Base-by-base conservation (phyloP, 2,888 invertebrate species). In the Empis livida region DNA sequence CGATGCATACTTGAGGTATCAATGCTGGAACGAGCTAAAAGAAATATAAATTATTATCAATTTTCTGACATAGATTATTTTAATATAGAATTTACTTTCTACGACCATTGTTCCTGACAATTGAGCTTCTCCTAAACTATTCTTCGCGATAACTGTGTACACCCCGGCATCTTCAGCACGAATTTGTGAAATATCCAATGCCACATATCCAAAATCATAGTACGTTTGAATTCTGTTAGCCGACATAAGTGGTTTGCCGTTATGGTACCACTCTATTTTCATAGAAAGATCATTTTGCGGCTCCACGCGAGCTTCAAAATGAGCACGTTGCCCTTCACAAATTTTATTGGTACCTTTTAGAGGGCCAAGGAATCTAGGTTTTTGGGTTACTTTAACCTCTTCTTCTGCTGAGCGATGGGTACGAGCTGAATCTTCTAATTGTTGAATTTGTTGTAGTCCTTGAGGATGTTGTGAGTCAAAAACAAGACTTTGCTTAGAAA, bases 141-240 rank as follows among this genome's bases (percentile, higher is more conserved):
- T 96, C 61, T 88, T 82, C 14, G 94, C 94, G 23, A 92, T 83
- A 43, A 93, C 91, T 0, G 91, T 91, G 69, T 96, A 99, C 35
- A 84, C 81, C 45, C 96, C 96, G 52, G 87, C 80, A 71, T 97
- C 95, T 63, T 94, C 92, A 38, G 88, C 81, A 52, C 93, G 82
- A 15, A 94, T 92, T 67, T 86, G 90, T 49, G 91, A 74, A 57
- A 97, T 92, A 61, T 97, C 96, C 54, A 99, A 76, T 32, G 95
- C 92, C 16, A 96, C 94, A 63, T 94, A 95, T 49, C 96, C 96
- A 71, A 97, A 96, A 68, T 97, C 95, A 59, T 94, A 86, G 64
- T 90, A 89, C 10, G 89, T 91, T 69, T 92, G 92, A 62, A 92
- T 96, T 56, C 96, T 81, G 61, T 86, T 90, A 35, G 91, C 91